Base-by-base conservation (phyloP, 2,888 invertebrate species). In the Trachelus tabidus region DNA sequence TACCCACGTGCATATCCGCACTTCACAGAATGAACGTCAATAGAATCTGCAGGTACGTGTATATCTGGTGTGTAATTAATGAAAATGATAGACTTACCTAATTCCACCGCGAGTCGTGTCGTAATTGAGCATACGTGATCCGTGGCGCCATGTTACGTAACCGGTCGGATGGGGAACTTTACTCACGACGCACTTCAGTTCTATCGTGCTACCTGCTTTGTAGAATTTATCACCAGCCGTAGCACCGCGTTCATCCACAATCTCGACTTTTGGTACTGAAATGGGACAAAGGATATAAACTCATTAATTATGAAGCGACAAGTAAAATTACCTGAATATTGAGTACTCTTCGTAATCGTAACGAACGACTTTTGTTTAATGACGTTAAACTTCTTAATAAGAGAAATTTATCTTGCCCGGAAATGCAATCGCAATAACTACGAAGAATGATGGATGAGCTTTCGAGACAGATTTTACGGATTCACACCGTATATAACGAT, bases 131-230 rank as follows among this genome's bases (percentile, higher is more conserved):
- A 95, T 93, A 84, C 96, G 94, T 37, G 94, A 92, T 11, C 96
- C 96, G 89, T 96, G 96, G 83, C 95, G 95, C 97, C 97, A 97
- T 88, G 95, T 94, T 86, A 97, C 96, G 88, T 95, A 96, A 68
- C 95, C 94, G 75, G 95, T 94, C 11, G 95, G 95, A 88, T 95
- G 95, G 9, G 96, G 96, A 79, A 96, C 95, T 90, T 95, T 95
- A 87, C 96, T 96, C 89, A 97, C 95, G 85, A 96, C 94, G 89
- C 97, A 97, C 85, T 96, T 94, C 79, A 97, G 93, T 90, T 96
- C 96, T 87, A 96, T 96, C 85, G 96, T 96, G 84, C 96, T 96
- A 56, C 96, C 96, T 85, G 95, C 95, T 90, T 96, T 96, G 93
- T 96, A 96, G 91, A 96, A 96, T 92, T 96, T 96, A 92, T 96